Conservation (phyloP, 2,113 vertebrate genomes). For the Marcusenius ussheri region DNA sequence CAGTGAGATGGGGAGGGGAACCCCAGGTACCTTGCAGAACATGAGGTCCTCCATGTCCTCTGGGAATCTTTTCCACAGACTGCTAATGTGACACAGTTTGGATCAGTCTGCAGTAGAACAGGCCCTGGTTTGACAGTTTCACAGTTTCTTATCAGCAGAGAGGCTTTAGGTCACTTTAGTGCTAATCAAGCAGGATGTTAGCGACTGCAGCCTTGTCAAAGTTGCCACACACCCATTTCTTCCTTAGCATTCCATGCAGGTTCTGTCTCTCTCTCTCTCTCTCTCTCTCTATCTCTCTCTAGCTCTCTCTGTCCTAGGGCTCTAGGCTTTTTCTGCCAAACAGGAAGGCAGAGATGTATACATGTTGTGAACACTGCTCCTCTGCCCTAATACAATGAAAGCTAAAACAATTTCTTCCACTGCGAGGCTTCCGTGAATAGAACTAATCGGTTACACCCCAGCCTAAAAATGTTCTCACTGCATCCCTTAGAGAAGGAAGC, state of each 20-base stretch:
- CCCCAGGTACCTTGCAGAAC: neutral
- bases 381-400: constrained; percentile 1
- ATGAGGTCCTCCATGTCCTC: neutral
- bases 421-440: constrained; percentile 10
- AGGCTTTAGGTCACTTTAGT: neutral
- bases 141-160: neutral
- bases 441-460: constrained; percentile 7
- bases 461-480: constrained; percentile 1
- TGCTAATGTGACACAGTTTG: neutral
- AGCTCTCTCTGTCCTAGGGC: neutral
- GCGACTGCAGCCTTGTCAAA: neutral
- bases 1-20: neutral
- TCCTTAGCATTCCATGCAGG: neutral
- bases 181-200: neutral
- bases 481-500: neutral
- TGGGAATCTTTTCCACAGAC: neutral
- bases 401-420: neutral
- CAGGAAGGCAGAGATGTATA: constrained; percentile 8
- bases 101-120: neutral
- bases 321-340: neutral
- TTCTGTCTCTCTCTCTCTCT: neutral
- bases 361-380: neutral
- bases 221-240: neutral
- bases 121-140: neutral
- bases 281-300: neutral